Percentiles rank a stretch among this genome's conserved stretches.
Conservation (phyloP, 2,888 invertebrate species). For the Proisotoma minuta region DNA sequence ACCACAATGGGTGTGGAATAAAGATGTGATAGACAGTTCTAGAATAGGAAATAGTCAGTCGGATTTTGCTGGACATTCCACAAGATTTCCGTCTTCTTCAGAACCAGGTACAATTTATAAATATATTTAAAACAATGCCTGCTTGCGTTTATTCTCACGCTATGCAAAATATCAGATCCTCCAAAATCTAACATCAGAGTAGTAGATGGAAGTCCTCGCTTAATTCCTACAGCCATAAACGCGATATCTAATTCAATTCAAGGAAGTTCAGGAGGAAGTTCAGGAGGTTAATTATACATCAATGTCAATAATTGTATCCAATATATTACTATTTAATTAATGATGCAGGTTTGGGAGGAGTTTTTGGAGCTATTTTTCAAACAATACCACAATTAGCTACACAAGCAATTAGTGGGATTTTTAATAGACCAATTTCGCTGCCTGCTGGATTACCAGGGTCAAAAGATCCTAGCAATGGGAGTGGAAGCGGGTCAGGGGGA, state of each 20-base stretch:
- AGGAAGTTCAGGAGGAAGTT: slow-evolving; percentile 18
- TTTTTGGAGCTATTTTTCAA: slow-evolving; percentile 21
- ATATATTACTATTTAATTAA: too few relatives aligned
- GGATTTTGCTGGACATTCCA: slow-evolving; percentile 4
- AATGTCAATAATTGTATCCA: not conserved
- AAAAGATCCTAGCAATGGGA: too few relatives aligned
- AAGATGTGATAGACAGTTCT: slow-evolving; percentile 17
- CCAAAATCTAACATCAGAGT: not conserved
- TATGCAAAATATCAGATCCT: not conserved
- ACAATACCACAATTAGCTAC: slow-evolving; percentile 19
- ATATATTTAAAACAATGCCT: too few relatives aligned
- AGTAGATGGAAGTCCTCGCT: not conserved
- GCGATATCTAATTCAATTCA: slow-evolving; percentile 3
- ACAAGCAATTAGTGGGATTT: slow-evolving; percentile 12
- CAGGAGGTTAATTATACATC: not conserved
- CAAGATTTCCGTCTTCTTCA: not conserved
- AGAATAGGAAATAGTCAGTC: not conserved
- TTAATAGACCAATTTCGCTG: not conserved
- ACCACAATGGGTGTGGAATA: slow-evolving; percentile 46
- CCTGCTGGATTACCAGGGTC: slow-evolving; percentile 13
- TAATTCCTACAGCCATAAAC: not conserved
- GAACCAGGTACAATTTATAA: not conserved
- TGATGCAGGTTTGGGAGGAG: slow-evolving; percentile 12
- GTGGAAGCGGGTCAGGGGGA: not conserved
- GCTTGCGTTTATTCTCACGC: not conserved